Evolutionary conservation across 2,888 invertebrate genomes (phyloP), one percentile per base, ranked within the genome.

Genomic region (Thereva nobilitata): DNA sequence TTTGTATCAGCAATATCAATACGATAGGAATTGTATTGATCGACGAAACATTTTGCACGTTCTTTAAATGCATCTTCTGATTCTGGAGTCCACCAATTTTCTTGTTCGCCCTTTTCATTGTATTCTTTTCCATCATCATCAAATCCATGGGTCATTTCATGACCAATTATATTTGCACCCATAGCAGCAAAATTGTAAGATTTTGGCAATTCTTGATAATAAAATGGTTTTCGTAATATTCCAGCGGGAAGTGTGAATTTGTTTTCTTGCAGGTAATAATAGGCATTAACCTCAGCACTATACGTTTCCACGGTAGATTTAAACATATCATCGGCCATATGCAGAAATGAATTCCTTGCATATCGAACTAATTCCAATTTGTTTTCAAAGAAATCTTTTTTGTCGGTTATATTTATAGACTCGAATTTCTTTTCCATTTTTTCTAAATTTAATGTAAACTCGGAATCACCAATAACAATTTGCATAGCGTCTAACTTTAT

Each of bases 91-190:
- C 49, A 41, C 8, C 44, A 35, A 9, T 61, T 67, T 10, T 69
- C 54, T 8, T 57, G 52, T 40, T 66, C 67, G 4, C 72, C 71
- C 9, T 5, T 41, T 61, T 61, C 61, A 40, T 61, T 41, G 4
- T 8, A 10, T 50, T 41, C 37, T 40, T 49, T 61, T 6, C 35
- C 12, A 41, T 61, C 35, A 1, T 6, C 9, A 23, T 61, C 61
- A 12, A 61, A 12, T 2, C 49, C 23, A 50, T 61, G 61, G 1
- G 50, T 41, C 8, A 50, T 7, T 10, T 61, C 50, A 10, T 50
- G 50, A 0, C 50, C 61, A 34, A 61, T 9, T 7, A 61, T 50
- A 35, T 9, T 37, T 34, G 23, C 23, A 23, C 61, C 61, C 38
- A 50, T 50, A 4, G 34, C 50, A 12, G 50, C 61, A 34, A 61